A percentile compares a stretch with the other conserved stretches of the same genome.
Evolutionary conservation across 1,140 invertebrate genomes (phyloP).

Genomic region (Temnothorax curvispinosus): DNA sequence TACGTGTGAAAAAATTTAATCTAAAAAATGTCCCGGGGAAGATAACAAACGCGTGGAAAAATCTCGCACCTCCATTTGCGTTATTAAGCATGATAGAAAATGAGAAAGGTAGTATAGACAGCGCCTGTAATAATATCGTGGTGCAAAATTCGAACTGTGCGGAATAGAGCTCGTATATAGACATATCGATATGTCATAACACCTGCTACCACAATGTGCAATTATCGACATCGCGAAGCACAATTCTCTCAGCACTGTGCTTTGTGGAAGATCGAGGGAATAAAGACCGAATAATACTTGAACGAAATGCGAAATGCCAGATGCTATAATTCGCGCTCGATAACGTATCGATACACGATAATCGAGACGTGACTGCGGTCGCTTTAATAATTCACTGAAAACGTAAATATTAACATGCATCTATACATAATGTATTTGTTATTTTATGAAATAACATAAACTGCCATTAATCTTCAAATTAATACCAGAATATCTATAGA

Average conservation of each 20-base stretch:
- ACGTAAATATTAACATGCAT: background rate
- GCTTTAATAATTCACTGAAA: background rate
- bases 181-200: conserved; percentile 55
- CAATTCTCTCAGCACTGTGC: conserved; percentile 8
- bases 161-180: conserved; percentile 21
- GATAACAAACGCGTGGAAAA: conserved; percentile 3
- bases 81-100: conserved; percentile 11
- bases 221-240: conserved; percentile 46
- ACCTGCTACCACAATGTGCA: conserved; percentile 36
- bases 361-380: background rate
- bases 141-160: conserved; percentile 3
- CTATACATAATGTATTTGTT: background rate
- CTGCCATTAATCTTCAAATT: background rate
- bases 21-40: background rate
- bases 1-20: background rate
- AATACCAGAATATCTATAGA: conserved; percentile 1
- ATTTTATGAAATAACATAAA: background rate
- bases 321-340: background rate
- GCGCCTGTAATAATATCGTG: conserved; percentile 26
- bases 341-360: background rate
- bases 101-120: background rate
- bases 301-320: conserved; percentile 8
- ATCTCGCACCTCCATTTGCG: conserved; percentile 23
- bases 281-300: conserved; percentile 3
- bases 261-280: conserved; percentile 21